A percentile compares a stretch with the other conserved stretches of the same genome.
Conservation (phyloP, 2,113 vertebrate species). For the Cyanistes caeruleus region DNA sequence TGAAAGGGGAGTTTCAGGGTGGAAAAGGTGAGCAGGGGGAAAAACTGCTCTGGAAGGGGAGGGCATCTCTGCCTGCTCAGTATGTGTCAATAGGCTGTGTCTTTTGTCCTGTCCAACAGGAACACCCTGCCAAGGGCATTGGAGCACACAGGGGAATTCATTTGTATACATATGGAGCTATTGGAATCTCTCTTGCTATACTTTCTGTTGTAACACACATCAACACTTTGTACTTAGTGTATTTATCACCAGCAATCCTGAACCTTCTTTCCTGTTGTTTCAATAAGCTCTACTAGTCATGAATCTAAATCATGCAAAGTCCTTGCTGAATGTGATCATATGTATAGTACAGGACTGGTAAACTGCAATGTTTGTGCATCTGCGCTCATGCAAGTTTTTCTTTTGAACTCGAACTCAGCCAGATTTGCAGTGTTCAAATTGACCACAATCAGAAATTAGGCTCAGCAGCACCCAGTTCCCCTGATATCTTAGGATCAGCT, state of each 20-base stretch:
- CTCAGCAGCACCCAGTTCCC: neutral
- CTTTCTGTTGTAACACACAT: neutral
- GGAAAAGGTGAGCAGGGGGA: neutral
- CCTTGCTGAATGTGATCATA: neutral
- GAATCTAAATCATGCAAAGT: neutral
- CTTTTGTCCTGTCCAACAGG: neutral
- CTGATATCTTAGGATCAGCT: neutral
- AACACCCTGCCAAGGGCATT: neutral
- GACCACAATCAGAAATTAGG: neutral
- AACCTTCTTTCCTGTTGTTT: neutral
- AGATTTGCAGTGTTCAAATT: neutral
- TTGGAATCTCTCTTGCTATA: neutral
- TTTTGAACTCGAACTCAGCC: neutral
- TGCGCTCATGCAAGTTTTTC: neutral
- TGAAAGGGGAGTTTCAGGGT: neutral
- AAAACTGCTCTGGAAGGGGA: neutral
- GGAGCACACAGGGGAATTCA: rapidly evolving
- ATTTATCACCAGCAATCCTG: neutral
- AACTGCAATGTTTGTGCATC: neutral
- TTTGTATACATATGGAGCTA: neutral
- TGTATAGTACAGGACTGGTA: neutral
- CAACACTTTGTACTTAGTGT: too few species aligned
- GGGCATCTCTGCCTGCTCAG: neutral
- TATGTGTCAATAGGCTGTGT: too few species aligned
- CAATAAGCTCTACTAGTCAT: rapidly evolving